Conservation (phyloP, 2,888 invertebrate species). For the Ctena decussata region DNA sequence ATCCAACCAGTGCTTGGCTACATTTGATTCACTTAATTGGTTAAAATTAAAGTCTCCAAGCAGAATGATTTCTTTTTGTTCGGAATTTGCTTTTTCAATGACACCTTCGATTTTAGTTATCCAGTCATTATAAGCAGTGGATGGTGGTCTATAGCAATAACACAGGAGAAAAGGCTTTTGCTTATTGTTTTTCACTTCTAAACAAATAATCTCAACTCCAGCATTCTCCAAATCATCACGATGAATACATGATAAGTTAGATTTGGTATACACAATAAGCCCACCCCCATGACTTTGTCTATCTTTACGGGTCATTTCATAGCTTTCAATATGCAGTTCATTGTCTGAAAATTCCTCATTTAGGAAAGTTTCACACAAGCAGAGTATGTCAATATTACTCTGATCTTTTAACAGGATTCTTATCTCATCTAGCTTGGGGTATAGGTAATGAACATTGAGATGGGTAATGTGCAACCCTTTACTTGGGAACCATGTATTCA, state of each 20-base stretch:
- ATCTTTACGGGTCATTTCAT: background rate
- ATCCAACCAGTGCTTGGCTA: background rate
- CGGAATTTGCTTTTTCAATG: too few species aligned
- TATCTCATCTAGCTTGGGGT: slow-evolving; percentile 1
- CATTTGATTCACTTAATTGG: background rate
- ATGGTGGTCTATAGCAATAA: background rate
- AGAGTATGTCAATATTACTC: too few species aligned
- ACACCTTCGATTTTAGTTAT: too few species aligned
- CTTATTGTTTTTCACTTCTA: too few species aligned
- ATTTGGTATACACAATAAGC: background rate
- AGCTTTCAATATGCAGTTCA: background rate
- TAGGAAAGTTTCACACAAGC: slow-evolving; percentile 3
- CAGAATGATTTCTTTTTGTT: too few species aligned
- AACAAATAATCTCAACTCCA: too few species aligned
- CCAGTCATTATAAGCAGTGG: too few species aligned
- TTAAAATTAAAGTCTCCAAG: slow-evolving; percentile 7
- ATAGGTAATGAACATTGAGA: background rate
- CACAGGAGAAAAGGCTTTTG: background rate
- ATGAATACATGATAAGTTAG: background rate
- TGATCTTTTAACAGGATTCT: background rate
- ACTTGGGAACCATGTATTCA: background rate
- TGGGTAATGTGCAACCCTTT: background rate
- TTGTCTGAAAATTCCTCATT: background rate
- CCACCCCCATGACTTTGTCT: background rate
- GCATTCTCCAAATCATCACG: background rate